Base-by-base conservation (phyloP, 2,113 vertebrate species). In the Silurus meridionalis region DNA sequence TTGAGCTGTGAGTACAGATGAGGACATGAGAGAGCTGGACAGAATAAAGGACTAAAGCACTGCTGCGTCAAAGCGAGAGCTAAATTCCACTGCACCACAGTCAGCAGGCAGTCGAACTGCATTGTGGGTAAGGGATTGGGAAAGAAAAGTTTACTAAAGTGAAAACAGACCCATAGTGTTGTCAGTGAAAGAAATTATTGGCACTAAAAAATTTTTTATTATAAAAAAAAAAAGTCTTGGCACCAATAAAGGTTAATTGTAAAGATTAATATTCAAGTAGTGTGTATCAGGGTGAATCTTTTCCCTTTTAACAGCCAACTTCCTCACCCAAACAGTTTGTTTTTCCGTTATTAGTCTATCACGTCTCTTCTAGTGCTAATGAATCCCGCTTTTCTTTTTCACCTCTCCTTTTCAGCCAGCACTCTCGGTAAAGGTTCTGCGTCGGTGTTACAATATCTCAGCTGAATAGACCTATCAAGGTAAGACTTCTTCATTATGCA, bases 291-390 rank as follows among this genome's bases (percentile, higher is more conserved):
- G 3, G 6, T 37, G 25, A 1, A 60, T 53, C 5, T 80, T 80
- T 60, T 8, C 8, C 37, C 2, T 37, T 37, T 80, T 60, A 60
- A 80, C 37, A 60, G 78, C 25, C 37, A 21, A 53, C 10, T 52
- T 75, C 11, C 11, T n/a, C 21, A 77, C 21, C 52, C 5, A 78
- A 55, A 78, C 57, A 25, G 23, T 25, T n/a, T 64, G 88, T 50
- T 88, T 85, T 88, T 87, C 79, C 84, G 86, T 84, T 85, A 89
- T 90, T 86, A 80, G 69, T 52, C 86, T 90, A 90, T 90, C 87
- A 88, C 88, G 63, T 87, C 87, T 85, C 89, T 86, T 92, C 91
- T 71, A 86, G 91, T 48, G 66, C 87, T 91, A 91, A 93, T 92
- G 90, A 92, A 83, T 88, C 81, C 84, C 86, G 75, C 57, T 89